Percentiles rank a stretch among this genome's conserved stretches.
These are phyloP conservation scores for Etheostoma nigrum DNA, from an alignment of 2,797 vertebrate genomes.

Conservation along the genomic window DNA sequence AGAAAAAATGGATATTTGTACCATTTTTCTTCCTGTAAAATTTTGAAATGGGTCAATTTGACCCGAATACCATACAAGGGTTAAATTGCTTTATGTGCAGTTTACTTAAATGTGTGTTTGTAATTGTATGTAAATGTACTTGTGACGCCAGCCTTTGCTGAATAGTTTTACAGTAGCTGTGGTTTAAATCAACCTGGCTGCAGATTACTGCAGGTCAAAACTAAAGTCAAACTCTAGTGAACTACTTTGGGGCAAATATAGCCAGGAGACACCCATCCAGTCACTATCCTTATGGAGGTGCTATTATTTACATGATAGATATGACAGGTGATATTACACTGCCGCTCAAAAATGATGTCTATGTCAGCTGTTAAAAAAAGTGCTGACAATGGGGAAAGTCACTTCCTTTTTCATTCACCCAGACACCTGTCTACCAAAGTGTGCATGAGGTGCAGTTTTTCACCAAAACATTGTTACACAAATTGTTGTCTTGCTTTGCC, in stretches of 20 bases:
- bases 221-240: neutral
- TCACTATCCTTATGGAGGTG: neutral
- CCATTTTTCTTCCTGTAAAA: too few species aligned
- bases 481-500: neutral
- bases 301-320: neutral
- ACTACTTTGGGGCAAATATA: neutral
- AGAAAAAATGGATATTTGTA: too few species aligned
- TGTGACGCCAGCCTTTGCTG: neutral
- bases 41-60: too few species aligned
- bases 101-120: neutral
- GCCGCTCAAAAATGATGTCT: neutral
- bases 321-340: neutral
- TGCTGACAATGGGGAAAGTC: neutral
- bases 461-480: neutral
- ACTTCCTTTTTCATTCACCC: neutral
- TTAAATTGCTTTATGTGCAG: too few species aligned
- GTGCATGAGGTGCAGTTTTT: neutral
- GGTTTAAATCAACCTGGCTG: neutral
- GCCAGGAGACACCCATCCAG: neutral
- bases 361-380: neutral
- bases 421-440: neutral
- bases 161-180: constrained; percentile 7
- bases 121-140: neutral
- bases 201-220: constrained; percentile 1
- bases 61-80: too few species aligned